These are phyloP conservation scores for Malurus alboscapulatus DNA, from an alignment of 2,113 vertebrate genomes.

Conservation along the genomic window DNA sequence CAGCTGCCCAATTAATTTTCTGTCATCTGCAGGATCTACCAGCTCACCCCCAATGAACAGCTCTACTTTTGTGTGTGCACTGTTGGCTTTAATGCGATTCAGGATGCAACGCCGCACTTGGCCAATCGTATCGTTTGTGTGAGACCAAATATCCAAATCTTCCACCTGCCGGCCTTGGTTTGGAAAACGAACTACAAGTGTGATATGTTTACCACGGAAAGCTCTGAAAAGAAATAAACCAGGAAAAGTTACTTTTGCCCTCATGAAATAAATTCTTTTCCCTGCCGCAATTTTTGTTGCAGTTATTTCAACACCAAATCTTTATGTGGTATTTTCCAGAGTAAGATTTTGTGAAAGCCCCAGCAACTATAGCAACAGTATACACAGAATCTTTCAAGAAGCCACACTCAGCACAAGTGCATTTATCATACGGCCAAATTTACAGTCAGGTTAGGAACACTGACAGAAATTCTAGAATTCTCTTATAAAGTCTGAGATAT, in stretches of 20 bases:
- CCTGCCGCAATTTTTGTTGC: background rate
- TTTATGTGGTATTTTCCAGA: background rate
- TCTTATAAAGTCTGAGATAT: background rate
- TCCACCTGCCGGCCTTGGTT: slow-evolving; percentile 98
- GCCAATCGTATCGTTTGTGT: slow-evolving; percentile 98
- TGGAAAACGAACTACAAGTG: slow-evolving; percentile 94
- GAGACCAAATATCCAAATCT: slow-evolving; percentile 98
- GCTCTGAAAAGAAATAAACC: slow-evolving; percentile 78
- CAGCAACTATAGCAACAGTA: background rate
- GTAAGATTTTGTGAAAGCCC: background rate
- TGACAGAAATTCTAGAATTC: background rate
- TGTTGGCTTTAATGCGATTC: slow-evolving; percentile 96
- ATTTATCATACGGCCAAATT: background rate
- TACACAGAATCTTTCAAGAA: background rate
- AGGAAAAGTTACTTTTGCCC: background rate
- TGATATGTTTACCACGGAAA: slow-evolving; percentile 97
- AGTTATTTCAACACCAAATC: background rate
- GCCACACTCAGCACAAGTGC: background rate
- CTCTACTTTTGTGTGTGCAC: slow-evolving; percentile 96
- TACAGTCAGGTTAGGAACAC: background rate
- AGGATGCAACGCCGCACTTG: slow-evolving; percentile 95
- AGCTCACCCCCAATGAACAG: slow-evolving; percentile 96
- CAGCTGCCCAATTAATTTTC: slow-evolving; percentile 96
- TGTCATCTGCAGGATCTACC: slow-evolving; percentile 96
- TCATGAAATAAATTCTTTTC: background rate